Percentiles rank a stretch among this genome's conserved stretches.
Evolutionary conservation across 1,140 invertebrate species (phyloP).

Genomic region (Oedothorax gibbosus): DNA sequence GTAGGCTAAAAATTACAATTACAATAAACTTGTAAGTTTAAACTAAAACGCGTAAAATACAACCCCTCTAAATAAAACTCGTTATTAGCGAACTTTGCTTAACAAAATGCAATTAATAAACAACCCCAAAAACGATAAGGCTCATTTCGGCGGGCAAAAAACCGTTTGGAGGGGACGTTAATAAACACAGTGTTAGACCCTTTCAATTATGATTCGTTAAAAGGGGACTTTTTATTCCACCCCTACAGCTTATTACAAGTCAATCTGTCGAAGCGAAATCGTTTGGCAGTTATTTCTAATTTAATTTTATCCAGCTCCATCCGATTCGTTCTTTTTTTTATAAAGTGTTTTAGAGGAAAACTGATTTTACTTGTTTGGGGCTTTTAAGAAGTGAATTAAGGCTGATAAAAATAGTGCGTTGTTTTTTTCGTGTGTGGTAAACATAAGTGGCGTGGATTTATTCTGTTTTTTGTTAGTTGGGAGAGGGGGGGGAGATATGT

Average conservation of each 20-base stretch:
- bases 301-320: slow-evolving; percentile 42
- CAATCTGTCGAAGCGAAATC: slow-evolving; percentile 36
- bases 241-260: slow-evolving; percentile 35
- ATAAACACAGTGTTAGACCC: slow-evolving; percentile 57
- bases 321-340: slow-evolving; percentile 75
- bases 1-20: too few species aligned
- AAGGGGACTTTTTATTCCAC: slow-evolving; percentile 15
- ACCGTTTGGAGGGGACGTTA: slow-evolving; percentile 23
- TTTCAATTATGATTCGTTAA: slow-evolving; percentile 61
- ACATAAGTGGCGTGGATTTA: background rate
- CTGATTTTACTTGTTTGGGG: too few species aligned
- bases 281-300: slow-evolving; percentile 47
- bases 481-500: background rate
- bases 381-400: too few species aligned
- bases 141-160: background rate
- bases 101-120: slow-evolving; percentile 12
- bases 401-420: background rate
- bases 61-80: too few species aligned
- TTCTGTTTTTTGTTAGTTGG: background rate
- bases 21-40: too few species aligned
- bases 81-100: too few species aligned
- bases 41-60: too few species aligned
- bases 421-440: background rate
- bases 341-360: too few species aligned
- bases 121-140: background rate